These are phyloP conservation scores for Dicycla oo DNA, from an alignment of 2,888 invertebrate genomes.

Conservation along the genomic window DNA sequence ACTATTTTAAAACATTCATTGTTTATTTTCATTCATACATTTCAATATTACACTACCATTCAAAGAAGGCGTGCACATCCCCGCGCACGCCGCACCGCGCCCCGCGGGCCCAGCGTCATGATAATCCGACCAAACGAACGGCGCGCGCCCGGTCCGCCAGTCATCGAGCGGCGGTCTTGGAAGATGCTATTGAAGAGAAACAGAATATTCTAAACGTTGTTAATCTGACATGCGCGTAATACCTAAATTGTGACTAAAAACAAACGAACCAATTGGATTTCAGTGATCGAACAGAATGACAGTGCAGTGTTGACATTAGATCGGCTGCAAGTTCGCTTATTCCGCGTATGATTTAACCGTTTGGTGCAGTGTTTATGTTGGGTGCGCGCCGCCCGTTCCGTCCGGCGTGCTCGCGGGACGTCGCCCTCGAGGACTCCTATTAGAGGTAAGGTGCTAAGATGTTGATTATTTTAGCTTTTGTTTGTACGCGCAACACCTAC, in stretches of 20 bases:
- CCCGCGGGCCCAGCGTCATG: constrained; percentile 60
- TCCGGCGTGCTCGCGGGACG: constrained; percentile 86
- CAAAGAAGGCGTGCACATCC: constrained; percentile 63
- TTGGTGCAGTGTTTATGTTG: constrained; percentile 90
- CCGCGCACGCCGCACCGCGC: constrained; percentile 66
- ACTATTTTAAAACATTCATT: constrained; percentile 36
- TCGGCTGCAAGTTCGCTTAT: constrained; percentile 68
- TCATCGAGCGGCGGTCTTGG: constrained; percentile 86
- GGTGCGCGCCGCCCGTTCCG: constrained; percentile 84
- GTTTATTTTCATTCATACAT: constrained; percentile 76
- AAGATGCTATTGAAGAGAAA: constrained; percentile 66
- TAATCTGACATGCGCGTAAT: constrained; percentile 85
- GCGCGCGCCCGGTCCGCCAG: constrained; percentile 79
- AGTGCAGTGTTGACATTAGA: constrained; percentile 80
- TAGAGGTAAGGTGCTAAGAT: constrained; percentile 81
- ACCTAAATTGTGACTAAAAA: constrained; percentile 85
- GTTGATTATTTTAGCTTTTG: constrained; percentile 75
- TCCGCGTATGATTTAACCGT: constrained; percentile 80
- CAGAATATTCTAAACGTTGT: constrained; percentile 70
- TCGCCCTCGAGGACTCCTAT: constrained; percentile 87
- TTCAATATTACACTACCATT: constrained; percentile 71
- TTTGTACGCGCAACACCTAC: constrained; percentile 61
- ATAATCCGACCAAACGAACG: constrained; percentile 74
- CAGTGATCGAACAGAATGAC: constrained; percentile 83
- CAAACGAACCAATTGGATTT: constrained; percentile 84